Base-by-base conservation (phyloP, 2,888 invertebrate species). In the Hecatera dysodea region DNA sequence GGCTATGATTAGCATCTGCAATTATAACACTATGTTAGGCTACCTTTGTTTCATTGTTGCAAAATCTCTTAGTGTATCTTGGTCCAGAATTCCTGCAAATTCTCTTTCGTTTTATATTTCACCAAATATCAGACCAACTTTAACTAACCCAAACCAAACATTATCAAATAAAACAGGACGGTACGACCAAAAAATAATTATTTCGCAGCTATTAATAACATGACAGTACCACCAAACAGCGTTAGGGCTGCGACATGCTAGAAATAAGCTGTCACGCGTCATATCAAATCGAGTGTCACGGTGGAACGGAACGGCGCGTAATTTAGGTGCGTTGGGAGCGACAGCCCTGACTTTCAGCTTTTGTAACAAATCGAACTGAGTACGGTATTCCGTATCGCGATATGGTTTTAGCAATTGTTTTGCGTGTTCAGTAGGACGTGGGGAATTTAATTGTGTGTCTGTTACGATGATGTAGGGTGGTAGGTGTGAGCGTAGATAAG, bases 231-330 rank as follows among this genome's bases (percentile, higher is more conserved):
- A 71, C 61, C 68, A 66, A 78, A 78, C 57, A 65, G 75, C 71
- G 80, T 79, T 73, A 77, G 81, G 78, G 80, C 70, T 57, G 83
- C 80, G 80, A 84, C 84, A 78, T 68, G 83, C 72, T 76, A 83
- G 84, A 83, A 89, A 88, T 86, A 84, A 87, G 84, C 88, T 88
- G 89, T 90, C 90, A 86, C 82, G 84, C 84, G 82, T 84, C 80
- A 83, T 86, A 84, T 87, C 87, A 87, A 85, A 86, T 85, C 83
- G 85, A 84, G 83, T 87, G 88, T 87, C 87, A 86, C 74, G 79
- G 67, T 72, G 64, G 68, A 83, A 78, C 83, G 80, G 84, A 86
- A 87, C 88, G 72, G 84, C 69, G 77, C 77, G 72, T 85, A 90
- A 90, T 90, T 89, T 87, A 81, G 80, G 87, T 73, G 79, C 79